Conservation (phyloP, 2,888 invertebrate species). For the Rotaria macrura region DNA sequence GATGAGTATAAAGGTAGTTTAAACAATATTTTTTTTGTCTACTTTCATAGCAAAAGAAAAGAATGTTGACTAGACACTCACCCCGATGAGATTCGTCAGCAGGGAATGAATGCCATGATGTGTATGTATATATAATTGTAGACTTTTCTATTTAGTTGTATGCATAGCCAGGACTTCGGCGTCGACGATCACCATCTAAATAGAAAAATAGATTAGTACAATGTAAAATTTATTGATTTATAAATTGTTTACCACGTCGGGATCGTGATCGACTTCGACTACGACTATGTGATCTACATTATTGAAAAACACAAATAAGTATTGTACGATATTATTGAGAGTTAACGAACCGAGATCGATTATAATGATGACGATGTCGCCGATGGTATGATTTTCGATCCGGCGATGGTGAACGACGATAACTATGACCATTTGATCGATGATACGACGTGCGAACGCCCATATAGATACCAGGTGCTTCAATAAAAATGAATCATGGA, state of each 20-base stretch:
- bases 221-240: not conserved
- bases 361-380: not conserved
- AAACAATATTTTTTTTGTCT: not conserved
- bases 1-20: not conserved
- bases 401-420: not conserved
- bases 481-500: not conserved
- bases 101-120: not conserved
- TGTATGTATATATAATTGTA: no score
- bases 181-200: not conserved
- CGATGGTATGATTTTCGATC: not conserved
- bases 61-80: not conserved
- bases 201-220: not conserved
- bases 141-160: not conserved
- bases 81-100: not conserved
- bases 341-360: not conserved
- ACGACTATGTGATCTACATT: not conserved
- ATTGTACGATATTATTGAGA: not conserved
- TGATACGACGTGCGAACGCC: not conserved
- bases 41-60: no score
- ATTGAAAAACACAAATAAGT: no score
- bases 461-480: slow-evolving; percentile 2
- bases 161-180: not conserved
- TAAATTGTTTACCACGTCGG: not conserved
- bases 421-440: not conserved
- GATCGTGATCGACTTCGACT: not conserved